phyloP scores from a whole-genome alignment of 1,140 invertebrate genomes.

The Lepidurus packardi region DNA sequence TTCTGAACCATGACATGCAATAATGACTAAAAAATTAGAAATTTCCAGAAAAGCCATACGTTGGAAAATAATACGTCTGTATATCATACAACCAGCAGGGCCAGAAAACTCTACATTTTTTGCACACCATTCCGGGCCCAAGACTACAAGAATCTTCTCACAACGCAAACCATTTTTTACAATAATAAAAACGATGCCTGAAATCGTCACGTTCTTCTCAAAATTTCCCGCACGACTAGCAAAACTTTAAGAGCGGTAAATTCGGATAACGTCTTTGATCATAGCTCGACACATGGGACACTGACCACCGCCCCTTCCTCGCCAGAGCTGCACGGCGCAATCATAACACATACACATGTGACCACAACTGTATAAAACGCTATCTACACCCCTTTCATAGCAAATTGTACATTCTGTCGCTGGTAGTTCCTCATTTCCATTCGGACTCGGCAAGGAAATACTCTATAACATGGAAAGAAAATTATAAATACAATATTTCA shows the following conservation, averaged over 20 bases:
- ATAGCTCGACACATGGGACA: conserved; percentile 89
- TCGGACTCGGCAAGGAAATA: not conserved
- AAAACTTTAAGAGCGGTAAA: conserved; percentile 72
- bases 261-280: conserved; percentile 91
- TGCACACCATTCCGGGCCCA: not conserved
- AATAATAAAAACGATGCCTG: not conserved
- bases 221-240: no score
- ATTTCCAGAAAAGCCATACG: not conserved
- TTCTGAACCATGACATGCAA: no score
- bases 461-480: conserved; percentile 6
- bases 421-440: conserved; percentile 25
- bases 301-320: conserved; percentile 49
- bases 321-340: conserved; percentile 89
- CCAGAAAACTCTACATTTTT: not conserved
- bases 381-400: conserved; percentile 85
- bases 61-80: not conserved
- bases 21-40: no score
- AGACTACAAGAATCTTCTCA: not conserved
- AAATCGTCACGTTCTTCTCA: not conserved
- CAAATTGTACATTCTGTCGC: conserved; percentile 82
- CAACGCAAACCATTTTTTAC: not conserved
- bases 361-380: conserved; percentile 91
- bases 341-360: conserved; percentile 98
- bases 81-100: not conserved
- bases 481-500: not conserved